phyloP scores from a whole-genome alignment of 2,113 vertebrate genomes.

The Pundamilia nyererei region DNA sequence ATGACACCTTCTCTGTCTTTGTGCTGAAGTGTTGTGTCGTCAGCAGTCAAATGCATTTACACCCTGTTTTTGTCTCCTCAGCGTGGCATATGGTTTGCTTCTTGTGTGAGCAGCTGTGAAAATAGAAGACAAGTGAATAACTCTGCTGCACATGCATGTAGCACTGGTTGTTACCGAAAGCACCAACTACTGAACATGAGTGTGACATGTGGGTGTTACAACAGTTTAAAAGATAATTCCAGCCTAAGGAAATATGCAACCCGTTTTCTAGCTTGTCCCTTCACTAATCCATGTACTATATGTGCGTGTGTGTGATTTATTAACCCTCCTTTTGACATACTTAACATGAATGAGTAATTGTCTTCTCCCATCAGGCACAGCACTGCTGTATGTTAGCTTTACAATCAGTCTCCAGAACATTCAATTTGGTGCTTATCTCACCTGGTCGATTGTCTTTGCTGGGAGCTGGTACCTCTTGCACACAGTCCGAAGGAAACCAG shows the following conservation, averaged over 20 bases:
- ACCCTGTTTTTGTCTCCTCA: neutral
- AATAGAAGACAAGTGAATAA: neutral
- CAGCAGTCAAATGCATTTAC: slow-evolving; percentile 20
- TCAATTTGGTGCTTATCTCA: slow-evolving; percentile 23
- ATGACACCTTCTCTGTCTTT: slow-evolving; percentile 15
- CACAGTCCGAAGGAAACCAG: slow-evolving; percentile 90
- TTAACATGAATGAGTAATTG: neutral
- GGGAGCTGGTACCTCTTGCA: slow-evolving; percentile 81
- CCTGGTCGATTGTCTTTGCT: slow-evolving; percentile 81
- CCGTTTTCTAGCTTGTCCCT: neutral
- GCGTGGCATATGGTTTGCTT: neutral
- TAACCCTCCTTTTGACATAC: neutral
- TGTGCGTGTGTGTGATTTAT: neutral
- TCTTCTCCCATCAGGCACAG: neutral
- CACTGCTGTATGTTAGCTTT: neutral
- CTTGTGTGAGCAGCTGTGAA: neutral
- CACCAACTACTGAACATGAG: slow-evolving; percentile 1
- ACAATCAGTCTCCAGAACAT: neutral
- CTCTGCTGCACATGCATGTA: neutral
- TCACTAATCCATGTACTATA: neutral
- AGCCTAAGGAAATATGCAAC: slow-evolving; percentile 6
- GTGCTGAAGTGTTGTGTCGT: neutral
- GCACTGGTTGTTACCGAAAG: neutral
- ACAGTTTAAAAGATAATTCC: slow-evolving; percentile 24
- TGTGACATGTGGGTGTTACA: slow-evolving; percentile 1